A percentile compares a stretch with the other conserved stretches of the same genome.
These are phyloP conservation scores for Apodemia zela DNA, from an alignment of 2,888 invertebrate genomes.

Conservation along the genomic window DNA sequence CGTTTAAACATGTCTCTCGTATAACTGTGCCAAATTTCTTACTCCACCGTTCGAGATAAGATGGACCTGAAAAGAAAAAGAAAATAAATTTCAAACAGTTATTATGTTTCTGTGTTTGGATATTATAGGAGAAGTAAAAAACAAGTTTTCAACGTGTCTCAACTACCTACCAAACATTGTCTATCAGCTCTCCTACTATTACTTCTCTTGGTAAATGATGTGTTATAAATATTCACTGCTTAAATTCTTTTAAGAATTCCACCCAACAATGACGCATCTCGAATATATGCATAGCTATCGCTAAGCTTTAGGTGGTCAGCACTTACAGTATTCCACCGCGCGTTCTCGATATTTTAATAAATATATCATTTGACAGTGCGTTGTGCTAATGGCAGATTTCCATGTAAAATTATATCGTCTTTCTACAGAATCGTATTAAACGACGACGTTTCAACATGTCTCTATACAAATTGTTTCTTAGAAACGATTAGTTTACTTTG, in stretches of 20 bases:
- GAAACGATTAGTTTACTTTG: conserved; percentile 6
- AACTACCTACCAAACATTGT: too few species aligned
- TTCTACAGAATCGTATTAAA: conserved; percentile 3
- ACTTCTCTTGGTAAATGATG: too few species aligned
- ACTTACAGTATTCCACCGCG: not conserved
- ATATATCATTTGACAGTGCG: conserved; percentile 17
- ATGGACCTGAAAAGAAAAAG: too few species aligned
- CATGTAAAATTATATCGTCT: conserved; percentile 17
- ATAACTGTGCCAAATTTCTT: too few species aligned
- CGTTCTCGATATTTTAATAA: conserved; percentile 3
- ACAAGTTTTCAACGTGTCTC: too few species aligned
- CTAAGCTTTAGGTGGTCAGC: not conserved
- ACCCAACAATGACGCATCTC: not conserved
- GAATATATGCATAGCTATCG: conserved; percentile 2
- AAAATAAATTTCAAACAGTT: too few species aligned
- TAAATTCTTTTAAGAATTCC: not conserved
- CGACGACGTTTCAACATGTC: conserved; percentile 2
- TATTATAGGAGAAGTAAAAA: too few species aligned
- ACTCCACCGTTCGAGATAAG: too few species aligned
- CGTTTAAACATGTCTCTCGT: not conserved
- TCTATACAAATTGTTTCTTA: not conserved
- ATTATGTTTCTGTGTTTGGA: too few species aligned
- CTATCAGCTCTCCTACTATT: too few species aligned
- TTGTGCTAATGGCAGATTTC: conserved; percentile 21
- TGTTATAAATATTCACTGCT: not conserved